Conservation (phyloP, 2,113 vertebrate species). For the Propithecus coquereli region DNA sequence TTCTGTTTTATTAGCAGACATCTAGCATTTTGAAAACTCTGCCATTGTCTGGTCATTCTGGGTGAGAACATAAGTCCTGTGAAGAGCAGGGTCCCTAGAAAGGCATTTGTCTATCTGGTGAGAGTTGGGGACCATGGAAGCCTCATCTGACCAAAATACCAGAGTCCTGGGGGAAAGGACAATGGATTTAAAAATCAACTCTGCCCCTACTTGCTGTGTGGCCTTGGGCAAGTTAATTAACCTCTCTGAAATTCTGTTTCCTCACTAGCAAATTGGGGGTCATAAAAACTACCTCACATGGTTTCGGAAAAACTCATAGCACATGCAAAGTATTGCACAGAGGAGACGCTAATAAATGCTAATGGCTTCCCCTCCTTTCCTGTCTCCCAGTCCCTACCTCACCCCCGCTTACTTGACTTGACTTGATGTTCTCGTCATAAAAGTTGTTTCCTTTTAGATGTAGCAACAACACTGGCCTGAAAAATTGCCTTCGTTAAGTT, state of each 20-base stretch:
- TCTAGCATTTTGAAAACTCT: background rate
- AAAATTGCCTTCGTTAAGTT: background rate
- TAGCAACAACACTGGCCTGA: background rate
- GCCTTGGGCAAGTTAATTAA: background rate
- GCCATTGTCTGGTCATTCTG: background rate
- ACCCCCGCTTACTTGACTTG: background rate
- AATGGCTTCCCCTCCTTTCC: background rate
- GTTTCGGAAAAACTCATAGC: slow-evolving; percentile 8
- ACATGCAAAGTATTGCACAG: background rate
- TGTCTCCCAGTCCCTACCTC: background rate
- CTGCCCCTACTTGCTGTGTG: background rate
- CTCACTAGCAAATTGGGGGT: background rate
- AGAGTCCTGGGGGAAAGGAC: too few species aligned
- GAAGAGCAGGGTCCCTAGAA: background rate
- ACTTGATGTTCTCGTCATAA: background rate
- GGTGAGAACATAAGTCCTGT: background rate
- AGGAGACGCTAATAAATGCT: background rate
- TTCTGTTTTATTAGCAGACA: background rate
- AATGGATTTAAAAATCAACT: background rate
- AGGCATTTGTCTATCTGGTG: background rate
- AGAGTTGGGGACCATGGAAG: background rate
- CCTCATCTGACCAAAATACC: background rate
- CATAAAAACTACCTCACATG: background rate
- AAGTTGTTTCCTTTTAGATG: background rate
- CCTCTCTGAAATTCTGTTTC: slow-evolving; percentile 28